Evolutionary conservation across 2,113 vertebrate genomes (phyloP).

Genomic region (Corapipo altera): DNA sequence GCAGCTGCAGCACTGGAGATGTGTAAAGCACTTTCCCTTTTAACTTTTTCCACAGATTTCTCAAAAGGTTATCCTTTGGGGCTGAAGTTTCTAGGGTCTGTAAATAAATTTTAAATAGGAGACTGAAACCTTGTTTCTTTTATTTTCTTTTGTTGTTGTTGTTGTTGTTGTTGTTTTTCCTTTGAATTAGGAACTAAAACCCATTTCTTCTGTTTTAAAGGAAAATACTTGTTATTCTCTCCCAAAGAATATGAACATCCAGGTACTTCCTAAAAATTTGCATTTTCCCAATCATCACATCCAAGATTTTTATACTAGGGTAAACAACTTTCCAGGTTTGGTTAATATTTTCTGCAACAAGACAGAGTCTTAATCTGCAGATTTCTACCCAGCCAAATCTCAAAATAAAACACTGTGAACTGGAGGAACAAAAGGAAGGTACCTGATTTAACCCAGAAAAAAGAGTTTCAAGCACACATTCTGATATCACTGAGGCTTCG

Average conservation of each 20-base stretch:
- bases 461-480: not conserved
- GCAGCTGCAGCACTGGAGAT: not conserved
- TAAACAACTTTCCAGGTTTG: not conserved
- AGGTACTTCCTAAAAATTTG: not conserved
- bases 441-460: not conserved
- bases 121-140: not conserved
- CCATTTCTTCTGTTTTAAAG: not conserved
- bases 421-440: not conserved
- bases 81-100: not conserved
- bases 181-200: not conserved
- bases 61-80: not conserved
- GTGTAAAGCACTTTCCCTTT: not conserved
- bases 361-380: not conserved
- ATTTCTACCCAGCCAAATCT: not conserved
- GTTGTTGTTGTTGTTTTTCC: not conserved
- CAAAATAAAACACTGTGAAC: not conserved
- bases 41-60: not conserved
- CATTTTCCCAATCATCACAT: not conserved
- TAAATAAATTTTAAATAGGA: not conserved
- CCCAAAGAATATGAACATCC: not conserved
- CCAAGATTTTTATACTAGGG: not conserved
- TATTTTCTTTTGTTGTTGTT: not conserved
- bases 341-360: not conserved
- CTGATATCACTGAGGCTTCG: not conserved
- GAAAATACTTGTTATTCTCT: not conserved